These are phyloP conservation scores for Alfaro cultratus DNA, from an alignment of 2,797 vertebrate species.

Conservation along the genomic window DNA sequence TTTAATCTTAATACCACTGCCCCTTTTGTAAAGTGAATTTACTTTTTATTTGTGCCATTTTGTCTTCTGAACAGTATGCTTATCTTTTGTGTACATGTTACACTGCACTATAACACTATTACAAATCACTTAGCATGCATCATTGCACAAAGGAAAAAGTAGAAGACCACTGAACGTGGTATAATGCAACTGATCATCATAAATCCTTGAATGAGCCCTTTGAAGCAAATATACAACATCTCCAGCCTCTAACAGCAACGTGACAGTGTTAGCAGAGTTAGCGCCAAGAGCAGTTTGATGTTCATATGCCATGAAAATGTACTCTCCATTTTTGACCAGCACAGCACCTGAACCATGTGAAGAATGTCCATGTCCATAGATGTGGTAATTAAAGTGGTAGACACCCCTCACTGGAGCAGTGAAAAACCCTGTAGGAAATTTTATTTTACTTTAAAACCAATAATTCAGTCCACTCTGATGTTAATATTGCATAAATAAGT, in stretches of 20 bases:
- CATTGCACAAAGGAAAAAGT: not conserved
- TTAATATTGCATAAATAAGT: not conserved
- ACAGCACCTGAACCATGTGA: accelerated
- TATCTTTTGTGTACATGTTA: not conserved
- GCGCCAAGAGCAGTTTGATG: not conserved
- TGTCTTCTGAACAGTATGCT: not conserved
- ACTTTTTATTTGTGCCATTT: not conserved
- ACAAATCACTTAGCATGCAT: not conserved
- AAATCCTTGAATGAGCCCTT: not conserved
- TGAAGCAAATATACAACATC: constrained; percentile 5
- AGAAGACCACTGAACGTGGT: not conserved
- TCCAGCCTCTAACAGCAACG: not conserved
- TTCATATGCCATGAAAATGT: not conserved
- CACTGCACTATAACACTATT: not conserved
- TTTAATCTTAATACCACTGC: not conserved
- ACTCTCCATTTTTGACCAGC: constrained; percentile 43
- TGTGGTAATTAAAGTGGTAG: constrained; percentile 48
- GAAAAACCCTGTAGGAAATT: not conserved
- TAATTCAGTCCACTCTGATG: not conserved
- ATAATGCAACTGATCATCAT: not conserved
- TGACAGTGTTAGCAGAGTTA: not conserved
- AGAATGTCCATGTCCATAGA: not conserved
- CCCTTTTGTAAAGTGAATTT: not conserved
- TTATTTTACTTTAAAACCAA: not conserved
- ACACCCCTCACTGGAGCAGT: constrained; percentile 50